Evolutionary conservation across 2,113 vertebrate genomes (phyloP).

Genomic region (Hippocampus zosterae): DNA sequence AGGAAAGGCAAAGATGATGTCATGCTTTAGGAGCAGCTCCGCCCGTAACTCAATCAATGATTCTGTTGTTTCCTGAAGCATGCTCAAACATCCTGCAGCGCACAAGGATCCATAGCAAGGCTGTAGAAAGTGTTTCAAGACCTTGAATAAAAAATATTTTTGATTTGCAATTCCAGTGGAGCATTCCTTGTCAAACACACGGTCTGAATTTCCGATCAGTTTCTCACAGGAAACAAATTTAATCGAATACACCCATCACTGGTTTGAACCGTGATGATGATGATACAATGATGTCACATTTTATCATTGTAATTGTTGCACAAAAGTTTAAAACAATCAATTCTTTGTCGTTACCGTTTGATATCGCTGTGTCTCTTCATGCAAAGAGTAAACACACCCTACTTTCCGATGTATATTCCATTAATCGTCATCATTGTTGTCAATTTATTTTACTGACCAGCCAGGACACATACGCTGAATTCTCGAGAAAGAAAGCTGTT

Average conservation of each 20-base stretch:
- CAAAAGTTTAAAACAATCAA: neutral
- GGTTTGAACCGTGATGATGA: too few relatives aligned
- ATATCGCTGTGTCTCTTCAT: neutral
- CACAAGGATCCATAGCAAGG: conserved; percentile 2
- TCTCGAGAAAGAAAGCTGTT: neutral
- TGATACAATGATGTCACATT: neutral
- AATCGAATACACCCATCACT: neutral
- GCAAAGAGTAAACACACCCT: neutral
- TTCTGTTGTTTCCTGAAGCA: conserved; percentile 44
- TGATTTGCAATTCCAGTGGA: neutral
- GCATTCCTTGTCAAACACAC: neutral
- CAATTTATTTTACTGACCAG: neutral
- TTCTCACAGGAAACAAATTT: neutral
- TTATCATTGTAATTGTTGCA: neutral
- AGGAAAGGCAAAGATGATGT: conserved; percentile 58
- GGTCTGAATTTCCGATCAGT: neutral
- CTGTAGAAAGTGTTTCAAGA: neutral
- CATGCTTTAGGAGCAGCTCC: conserved; percentile 41
- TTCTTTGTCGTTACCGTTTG: neutral
- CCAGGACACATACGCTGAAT: neutral
- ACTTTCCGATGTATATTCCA: neutral
- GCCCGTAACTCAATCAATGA: conserved; percentile 29
- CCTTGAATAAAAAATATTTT: neutral
- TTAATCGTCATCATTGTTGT: neutral
- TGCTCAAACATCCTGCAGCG: conserved; percentile 35